A percentile compares a stretch with the other conserved stretches of the same genome.
These are phyloP conservation scores for Macrobrachium nipponense DNA, from an alignment of 1,140 invertebrate species.

Conservation along the genomic window DNA sequence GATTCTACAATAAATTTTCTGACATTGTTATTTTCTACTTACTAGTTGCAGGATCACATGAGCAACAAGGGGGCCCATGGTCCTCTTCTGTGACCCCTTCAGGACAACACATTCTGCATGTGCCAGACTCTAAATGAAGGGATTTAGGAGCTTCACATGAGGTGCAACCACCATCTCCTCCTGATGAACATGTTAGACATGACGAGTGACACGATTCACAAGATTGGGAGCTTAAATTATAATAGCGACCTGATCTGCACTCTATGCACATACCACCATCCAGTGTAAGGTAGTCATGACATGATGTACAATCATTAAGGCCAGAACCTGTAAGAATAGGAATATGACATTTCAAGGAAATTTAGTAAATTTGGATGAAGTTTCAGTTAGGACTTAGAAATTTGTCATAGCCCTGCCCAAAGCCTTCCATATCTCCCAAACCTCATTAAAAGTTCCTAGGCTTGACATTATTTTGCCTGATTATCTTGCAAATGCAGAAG, in stretches of 20 bases:
- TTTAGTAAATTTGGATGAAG: no score
- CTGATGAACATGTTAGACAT: constrained; percentile 44
- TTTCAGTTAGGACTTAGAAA: no score
- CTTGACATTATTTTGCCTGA: no score
- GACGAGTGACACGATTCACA: constrained; percentile 35
- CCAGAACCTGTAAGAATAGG: constrained; percentile 32
- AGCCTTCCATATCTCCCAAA: no score
- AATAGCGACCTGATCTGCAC: constrained; percentile 46
- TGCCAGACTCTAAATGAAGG: constrained; percentile 42
- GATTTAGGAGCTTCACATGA: constrained; percentile 47
- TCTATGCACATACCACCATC: constrained; percentile 57
- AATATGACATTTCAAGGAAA: not conserved
- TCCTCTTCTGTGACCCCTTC: constrained; percentile 38
- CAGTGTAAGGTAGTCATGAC: constrained; percentile 49
- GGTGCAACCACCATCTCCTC: constrained; percentile 46
- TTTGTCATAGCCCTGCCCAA: no score
- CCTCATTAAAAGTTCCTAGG: no score
- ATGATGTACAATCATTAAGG: constrained; percentile 46
- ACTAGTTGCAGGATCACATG: constrained; percentile 55
- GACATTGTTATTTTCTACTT: not conserved
- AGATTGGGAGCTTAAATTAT: constrained; percentile 33
- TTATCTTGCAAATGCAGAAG: no score
- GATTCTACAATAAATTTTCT: no score
- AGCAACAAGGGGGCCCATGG: constrained; percentile 19
- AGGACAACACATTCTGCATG: constrained; percentile 49